These are phyloP conservation scores for Mustela lutreola DNA, from an alignment of 2,113 vertebrate species.

Conservation along the genomic window DNA sequence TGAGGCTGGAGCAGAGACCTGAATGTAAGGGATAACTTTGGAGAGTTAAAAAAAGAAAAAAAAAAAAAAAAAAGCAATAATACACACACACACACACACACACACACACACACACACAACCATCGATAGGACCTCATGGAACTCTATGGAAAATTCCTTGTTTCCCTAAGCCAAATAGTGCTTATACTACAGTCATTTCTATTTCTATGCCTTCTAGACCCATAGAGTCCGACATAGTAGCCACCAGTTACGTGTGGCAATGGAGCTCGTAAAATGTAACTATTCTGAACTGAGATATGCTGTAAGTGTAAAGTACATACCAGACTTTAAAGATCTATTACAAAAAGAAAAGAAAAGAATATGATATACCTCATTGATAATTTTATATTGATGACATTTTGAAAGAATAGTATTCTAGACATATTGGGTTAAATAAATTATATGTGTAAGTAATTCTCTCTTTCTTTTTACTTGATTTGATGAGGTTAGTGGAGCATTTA, in stretches of 20 bases:
- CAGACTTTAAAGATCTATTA: not conserved
- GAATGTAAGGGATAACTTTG: not conserved
- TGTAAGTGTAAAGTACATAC: not conserved
- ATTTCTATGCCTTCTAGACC: not conserved
- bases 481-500: not conserved
- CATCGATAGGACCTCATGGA: not conserved
- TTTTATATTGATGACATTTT: not conserved
- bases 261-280: not conserved
- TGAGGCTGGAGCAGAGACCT: not conserved
- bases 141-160: not conserved
- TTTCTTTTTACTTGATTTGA: not conserved
- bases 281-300: not conserved
- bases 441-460: not conserved
- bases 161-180: not conserved
- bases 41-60: not conserved
- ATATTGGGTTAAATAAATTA: not conserved
- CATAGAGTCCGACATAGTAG: too few species aligned
- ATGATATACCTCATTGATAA: not conserved
- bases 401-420: not conserved
- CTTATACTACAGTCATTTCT: not conserved
- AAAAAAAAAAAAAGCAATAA: not conserved
- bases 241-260: not conserved
- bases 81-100: not conserved
- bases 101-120: not conserved
- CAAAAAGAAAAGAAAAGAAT: not conserved